Evolutionary conservation across 2,888 invertebrate genomes (phyloP), one percentile per base, ranked within the genome.

Genomic region (Hirtodrosophila cameraria): DNA sequence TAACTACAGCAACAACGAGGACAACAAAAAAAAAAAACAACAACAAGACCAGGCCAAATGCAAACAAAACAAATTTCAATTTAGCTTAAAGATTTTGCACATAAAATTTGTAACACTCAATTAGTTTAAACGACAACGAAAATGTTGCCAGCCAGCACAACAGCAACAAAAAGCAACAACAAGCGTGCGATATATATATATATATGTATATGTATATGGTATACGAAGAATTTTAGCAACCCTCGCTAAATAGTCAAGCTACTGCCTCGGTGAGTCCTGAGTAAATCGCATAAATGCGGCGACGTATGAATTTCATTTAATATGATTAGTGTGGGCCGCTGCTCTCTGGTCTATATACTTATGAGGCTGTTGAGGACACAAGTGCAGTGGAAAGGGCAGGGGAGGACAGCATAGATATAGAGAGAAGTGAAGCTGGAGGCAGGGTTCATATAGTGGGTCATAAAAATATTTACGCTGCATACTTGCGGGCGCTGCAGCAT

Each of bases 41-140:
- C 46, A 48, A 41, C 18, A 25, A 35, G 43, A 49, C 36, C 54
- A 49, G 55, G 54, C 53, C 30, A 54, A 54, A 59, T 54, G 59
- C 63, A 71, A 75, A 75, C 76, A 82, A 76, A 86, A 80, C 80
- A 80, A 84, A 78, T 81, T 72, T 83, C 87, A 87, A 87, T 88
- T 84, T 75, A 77, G 79, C 79, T 87, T 86, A 84, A 84, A 84
- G 78, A 78, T 72, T 80, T 84, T 77, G 71, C 75, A 75, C 86
- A 86, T 86, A 84, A 88, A 87, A 87, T 87, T 87, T 88, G 88
- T 87, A 85, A 87, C 86, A 87, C 80, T 84, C 86, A 87, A 88
- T 87, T 87, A 87, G 87, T 79, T 86, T 75, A 77, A 88, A 80
- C 68, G 85, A 81, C 86, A 83, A 63, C 75, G 63, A 76, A 70